phyloP scores from a whole-genome alignment of 2,113 vertebrate species.

The Oreochromis tanganicae region DNA sequence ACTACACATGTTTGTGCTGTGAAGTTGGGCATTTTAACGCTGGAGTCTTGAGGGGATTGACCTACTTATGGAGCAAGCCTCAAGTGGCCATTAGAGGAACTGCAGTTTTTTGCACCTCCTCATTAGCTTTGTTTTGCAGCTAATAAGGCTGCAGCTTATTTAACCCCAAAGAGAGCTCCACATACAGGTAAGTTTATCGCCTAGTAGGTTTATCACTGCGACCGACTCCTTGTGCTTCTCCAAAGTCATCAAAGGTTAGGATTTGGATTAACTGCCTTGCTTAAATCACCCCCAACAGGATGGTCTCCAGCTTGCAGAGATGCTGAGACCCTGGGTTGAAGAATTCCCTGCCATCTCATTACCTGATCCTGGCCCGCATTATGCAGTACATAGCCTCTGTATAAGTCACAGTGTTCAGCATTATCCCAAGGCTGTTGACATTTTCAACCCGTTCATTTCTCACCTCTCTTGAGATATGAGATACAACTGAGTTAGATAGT shows the following conservation, averaged over 20 bases:
- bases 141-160: background rate
- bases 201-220: background rate
- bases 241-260: background rate
- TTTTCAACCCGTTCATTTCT: constrained; percentile 39
- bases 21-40: background rate
- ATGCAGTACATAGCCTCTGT: background rate
- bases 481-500: constrained; percentile 7
- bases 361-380: background rate
- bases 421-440: constrained; percentile 37
- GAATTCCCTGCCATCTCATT: background rate
- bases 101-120: background rate
- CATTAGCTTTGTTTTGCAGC: background rate
- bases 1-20: background rate
- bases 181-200: background rate
- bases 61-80: background rate
- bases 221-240: background rate
- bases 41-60: background rate
- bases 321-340: background rate
- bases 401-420: background rate
- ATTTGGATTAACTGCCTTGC: background rate
- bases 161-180: background rate
- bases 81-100: background rate
- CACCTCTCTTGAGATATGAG: constrained; percentile 36
- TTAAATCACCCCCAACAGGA: background rate
- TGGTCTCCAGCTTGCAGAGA: background rate